Evolutionary conservation across 2,113 vertebrate genomes (phyloP).

Genomic region (Cyprinodon brontotheroides): DNA sequence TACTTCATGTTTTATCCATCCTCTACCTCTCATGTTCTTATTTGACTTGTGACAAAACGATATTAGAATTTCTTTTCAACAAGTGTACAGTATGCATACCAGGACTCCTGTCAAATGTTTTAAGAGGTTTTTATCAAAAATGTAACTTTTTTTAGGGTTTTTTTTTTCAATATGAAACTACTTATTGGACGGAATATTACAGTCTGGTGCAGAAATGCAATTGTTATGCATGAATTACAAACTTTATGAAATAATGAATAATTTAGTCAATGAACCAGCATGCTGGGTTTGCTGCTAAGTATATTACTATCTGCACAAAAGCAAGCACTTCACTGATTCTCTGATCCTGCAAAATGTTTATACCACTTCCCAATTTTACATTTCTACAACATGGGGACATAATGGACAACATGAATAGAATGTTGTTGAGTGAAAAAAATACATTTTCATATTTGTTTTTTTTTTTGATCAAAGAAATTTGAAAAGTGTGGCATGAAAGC

Average conservation of each 20-base stretch:
- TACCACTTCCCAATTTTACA: too few relatives aligned
- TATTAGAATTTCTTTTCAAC: constrained; percentile 14
- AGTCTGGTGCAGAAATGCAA: neutral
- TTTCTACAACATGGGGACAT: too few relatives aligned
- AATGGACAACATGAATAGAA: too few relatives aligned
- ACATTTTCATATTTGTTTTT: too few relatives aligned
- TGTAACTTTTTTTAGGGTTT: neutral
- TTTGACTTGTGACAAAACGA: constrained; percentile 39
- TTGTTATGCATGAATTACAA: neutral
- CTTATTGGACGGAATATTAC: neutral
- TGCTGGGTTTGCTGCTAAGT: neutral
- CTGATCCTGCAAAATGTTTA: neutral
- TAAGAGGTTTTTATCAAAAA: neutral
- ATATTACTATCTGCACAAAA: neutral
- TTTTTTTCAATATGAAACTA: neutral
- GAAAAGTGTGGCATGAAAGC: too few relatives aligned
- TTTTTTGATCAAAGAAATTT: too few relatives aligned
- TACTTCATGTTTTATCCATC: constrained; percentile 3
- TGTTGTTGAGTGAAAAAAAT: too few relatives aligned
- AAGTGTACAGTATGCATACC: constrained; percentile 18
- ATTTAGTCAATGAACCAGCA: neutral
- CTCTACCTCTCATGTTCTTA: constrained; percentile 2
- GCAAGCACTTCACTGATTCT: neutral
- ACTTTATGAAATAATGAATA: neutral
- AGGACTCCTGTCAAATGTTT: constrained; percentile 23